Conservation (phyloP, 1,140 invertebrate genomes). For the Temnothorax curvispinosus region DNA sequence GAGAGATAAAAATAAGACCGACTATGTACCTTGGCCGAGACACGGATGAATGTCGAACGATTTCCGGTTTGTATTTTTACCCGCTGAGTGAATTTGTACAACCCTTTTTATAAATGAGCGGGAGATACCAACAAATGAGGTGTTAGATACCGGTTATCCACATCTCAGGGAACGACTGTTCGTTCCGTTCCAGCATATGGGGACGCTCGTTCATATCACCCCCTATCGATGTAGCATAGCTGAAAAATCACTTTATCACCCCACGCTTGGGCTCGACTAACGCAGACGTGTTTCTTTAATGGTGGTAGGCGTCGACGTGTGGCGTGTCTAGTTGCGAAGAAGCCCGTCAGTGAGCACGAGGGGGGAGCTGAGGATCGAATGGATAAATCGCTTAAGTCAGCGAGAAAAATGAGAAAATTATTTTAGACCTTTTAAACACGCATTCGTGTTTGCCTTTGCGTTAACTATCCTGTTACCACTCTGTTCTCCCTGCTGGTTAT, state of each 20-base stretch:
- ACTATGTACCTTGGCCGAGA: not conserved
- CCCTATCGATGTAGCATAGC: conserved; percentile 67
- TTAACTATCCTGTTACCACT: conserved; percentile 32
- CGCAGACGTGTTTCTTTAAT: conserved; percentile 59
- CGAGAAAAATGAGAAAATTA: conserved; percentile 73
- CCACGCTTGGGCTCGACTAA: conserved; percentile 43
- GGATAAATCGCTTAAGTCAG: conserved; percentile 71
- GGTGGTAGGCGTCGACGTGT: conserved; percentile 64
- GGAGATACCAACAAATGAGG: conserved; percentile 71
- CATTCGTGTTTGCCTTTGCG: conserved; percentile 24
- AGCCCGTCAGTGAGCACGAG: conserved; percentile 35
- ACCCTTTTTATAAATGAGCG: conserved; percentile 73
- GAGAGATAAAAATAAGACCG: conserved; percentile 11
- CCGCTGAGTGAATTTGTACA: conserved; percentile 42
- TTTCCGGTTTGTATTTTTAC: conserved; percentile 75
- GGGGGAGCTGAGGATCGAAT: conserved; percentile 39
- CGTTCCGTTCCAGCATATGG: conserved; percentile 56
- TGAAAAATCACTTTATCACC: conserved; percentile 78
- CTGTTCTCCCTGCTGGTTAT: conserved; percentile 20
- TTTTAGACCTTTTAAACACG: conserved; percentile 54
- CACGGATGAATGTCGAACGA: conserved; percentile 54
- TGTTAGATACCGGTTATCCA: conserved; percentile 66
- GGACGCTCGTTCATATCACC: conserved; percentile 63
- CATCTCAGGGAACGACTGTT: conserved; percentile 48
- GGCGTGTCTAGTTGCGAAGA: conserved; percentile 36